Evolutionary conservation across 92 coral and sea anemone species (phyloP), one percentile per base, ranked within the genome.

Genomic region (Epizoanthus rinbou): DNA sequence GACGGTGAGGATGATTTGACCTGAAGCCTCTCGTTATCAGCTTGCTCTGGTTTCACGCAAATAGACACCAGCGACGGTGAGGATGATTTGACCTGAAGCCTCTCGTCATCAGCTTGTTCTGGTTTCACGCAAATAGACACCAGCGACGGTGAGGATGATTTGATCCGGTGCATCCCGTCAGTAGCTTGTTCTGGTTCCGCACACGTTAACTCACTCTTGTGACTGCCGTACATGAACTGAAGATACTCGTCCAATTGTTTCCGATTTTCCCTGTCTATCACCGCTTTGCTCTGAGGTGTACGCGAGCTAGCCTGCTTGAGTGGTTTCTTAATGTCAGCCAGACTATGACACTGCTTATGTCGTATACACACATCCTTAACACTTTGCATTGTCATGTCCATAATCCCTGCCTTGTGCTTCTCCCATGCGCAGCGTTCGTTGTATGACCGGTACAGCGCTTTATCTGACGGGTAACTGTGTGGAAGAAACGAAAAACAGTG

Each of bases 401-500:
- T 65, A 7, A 86, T 85, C 57, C 75, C 79, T 23, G 83, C 67
- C 76, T 93, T 93, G 28, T 82, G 74, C 73, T 75, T 75, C 28
- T 93, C 98, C 97, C 98, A 93, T 0, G 88, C 78, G 62, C 98
- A 93, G 33, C 91, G 93, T 28, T 89, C 87, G 81, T 93, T 93
- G 91, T 93, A 93, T 7, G 98, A 93, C 10, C 91, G 93, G 80
- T 91, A 88, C 64, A 93, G 82, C 58, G 79, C 84, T 13, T 87
- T 85, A 67, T 93, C 93, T 63, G 94, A 24, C 16, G 94, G 94
- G 54, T 88, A 91, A 59, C 94, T 91, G 87, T 10, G 3, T 39
- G 6, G 39, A 63, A 39, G 37, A 67, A 88, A n/a, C 37, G 64
- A 65, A 82, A 18, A 82, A 74, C 18, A 15, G 18, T 18, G 45